Base-by-base conservation (phyloP, 2,888 invertebrate genomes). In the Tipula helvola region DNA sequence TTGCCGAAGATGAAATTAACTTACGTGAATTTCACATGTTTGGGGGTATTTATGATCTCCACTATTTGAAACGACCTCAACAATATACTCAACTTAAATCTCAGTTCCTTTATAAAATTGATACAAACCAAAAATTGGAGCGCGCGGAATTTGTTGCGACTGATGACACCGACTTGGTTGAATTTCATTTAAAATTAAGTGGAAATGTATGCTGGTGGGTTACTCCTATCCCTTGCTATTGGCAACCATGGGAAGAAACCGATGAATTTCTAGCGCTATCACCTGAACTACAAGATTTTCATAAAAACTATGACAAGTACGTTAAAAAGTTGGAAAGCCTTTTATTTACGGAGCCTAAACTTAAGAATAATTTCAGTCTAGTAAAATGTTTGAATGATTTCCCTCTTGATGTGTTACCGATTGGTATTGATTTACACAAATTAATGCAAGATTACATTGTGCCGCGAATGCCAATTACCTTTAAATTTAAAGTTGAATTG, bases 171-270 rank as follows among this genome's bases (percentile, higher is more conserved):
- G 39, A 84, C n/a, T 5, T 39, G 5, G n/a, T 84, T 16, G 41
- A 84, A 8, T 2, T 84, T 3, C n/a, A n/a, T 3, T 1, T 84
- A 13, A 39, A 84, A 39, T 84, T 84, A 41, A 39, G 7, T 7
- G 3, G 5, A 36, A 36, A 84, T n/a, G 84, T 84, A 39, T 16
- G 16, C 39, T 84, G 84, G 84, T 86, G 39, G 71, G 0, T 8
- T 5, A 41, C 28, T 0, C 86, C 86, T 28, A 86, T 28, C 13
- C 2, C 71, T 86, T 86, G 83, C 28, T 71, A 41, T 10, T 86
- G 86, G 86, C 71, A 86, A 12, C 71, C 86, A 0, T 86, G 86
- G 86, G 41, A 36, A 83, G 71, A 86, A 83, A 52, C 36, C n/a
- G 39, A 39, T 0, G 86, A 86, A 71, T 86, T 86, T 71, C 8